Evolutionary conservation across 1,140 invertebrate species (phyloP), one percentile per base, ranked within the genome.

Genomic region (Drosophila athabasca): DNA sequence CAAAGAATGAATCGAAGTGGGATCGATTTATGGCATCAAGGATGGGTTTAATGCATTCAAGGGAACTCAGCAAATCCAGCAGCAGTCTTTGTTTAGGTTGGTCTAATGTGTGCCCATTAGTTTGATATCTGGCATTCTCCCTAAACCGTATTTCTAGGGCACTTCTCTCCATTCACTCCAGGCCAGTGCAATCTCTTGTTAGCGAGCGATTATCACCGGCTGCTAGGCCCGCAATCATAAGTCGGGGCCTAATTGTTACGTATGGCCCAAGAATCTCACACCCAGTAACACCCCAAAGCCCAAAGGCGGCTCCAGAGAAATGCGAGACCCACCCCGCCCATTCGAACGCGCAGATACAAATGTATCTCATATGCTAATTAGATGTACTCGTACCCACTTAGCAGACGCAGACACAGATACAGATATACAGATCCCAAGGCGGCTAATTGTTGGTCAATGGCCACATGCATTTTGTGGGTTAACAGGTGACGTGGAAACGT

Each of bases 361-460:
- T 65, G 43, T 62, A 64, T 60, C 62, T 59, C 57, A 65, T 79
- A 85, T 85, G 82, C 70, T 85, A 85, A 85, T 85, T 85, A 71
- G 65, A 78, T 48, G 51, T 74, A 62, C 62, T 73, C 72, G 51
- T 58, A 62, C 41, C 61, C 61, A 58, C 74, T 75, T 67, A 80
- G 44, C 39, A 49, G 46, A 55, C 22, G 6, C 39, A 75, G 80
- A 84, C 84, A 84, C 22, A 24, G 22, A 4, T 31, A 31, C 26
- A 26, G 17, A 26, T 29, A 7, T 29, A 7, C 26, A 8, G 29
- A 35, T 9, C 17, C 82, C 73, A 41, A 17, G 6, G 8, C 55
- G 43, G 41, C 78, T 85, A 85, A 85, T 85, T 85, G 82, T 55
- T 88, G 83, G 82, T 71, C 82, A 87, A 66, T 55, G 71, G 64